phyloP scores from a whole-genome alignment of 2,888 invertebrate species.

The Lasioglossum oenotherae region DNA sequence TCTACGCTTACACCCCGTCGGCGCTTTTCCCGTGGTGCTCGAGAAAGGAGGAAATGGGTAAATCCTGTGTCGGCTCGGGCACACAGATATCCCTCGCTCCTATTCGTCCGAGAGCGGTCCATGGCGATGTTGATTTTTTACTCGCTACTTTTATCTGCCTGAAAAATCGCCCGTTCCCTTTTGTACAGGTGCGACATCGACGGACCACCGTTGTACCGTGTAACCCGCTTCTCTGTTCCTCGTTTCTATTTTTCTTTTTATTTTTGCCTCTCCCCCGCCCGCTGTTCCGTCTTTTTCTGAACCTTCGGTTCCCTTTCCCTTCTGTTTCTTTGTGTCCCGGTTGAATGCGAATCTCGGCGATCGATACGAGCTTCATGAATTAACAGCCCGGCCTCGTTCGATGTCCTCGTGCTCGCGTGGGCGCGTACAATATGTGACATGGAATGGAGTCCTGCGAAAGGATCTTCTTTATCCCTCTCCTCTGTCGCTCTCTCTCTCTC shows the following conservation, averaged over 20 bases:
- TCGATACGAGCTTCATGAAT: conserved; percentile 71
- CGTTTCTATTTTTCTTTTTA: not conserved
- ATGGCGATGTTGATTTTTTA: conserved; percentile 68
- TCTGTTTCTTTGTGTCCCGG: conserved; percentile 44
- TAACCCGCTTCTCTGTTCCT: conserved; percentile 38
- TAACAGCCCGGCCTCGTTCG: conserved; percentile 48
- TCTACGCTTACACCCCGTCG: conserved; percentile 19
- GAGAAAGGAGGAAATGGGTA: conserved; percentile 60
- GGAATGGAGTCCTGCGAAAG: conserved; percentile 1
- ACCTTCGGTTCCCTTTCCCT: not conserved
- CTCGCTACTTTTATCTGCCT: conserved; percentile 67
- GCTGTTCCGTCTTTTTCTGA: not conserved
- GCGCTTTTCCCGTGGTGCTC: conserved; percentile 28
- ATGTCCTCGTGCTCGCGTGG: conserved; percentile 23
- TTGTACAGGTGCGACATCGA: conserved; percentile 60
- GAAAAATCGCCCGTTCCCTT: conserved; percentile 68
- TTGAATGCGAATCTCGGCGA: conserved; percentile 57
- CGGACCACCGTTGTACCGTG: conserved; percentile 39
- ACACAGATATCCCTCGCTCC: conserved; percentile 58
- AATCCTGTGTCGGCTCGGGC: conserved; percentile 58
- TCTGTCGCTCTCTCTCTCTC: not conserved
- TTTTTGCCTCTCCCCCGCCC: not conserved
- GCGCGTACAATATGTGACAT: conserved; percentile 17
- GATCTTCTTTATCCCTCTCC: not conserved
- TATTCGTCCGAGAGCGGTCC: conserved; percentile 54